Evolutionary conservation across 2,797 vertebrate species (phyloP).

Genomic region (Capromys pilorides): DNA sequence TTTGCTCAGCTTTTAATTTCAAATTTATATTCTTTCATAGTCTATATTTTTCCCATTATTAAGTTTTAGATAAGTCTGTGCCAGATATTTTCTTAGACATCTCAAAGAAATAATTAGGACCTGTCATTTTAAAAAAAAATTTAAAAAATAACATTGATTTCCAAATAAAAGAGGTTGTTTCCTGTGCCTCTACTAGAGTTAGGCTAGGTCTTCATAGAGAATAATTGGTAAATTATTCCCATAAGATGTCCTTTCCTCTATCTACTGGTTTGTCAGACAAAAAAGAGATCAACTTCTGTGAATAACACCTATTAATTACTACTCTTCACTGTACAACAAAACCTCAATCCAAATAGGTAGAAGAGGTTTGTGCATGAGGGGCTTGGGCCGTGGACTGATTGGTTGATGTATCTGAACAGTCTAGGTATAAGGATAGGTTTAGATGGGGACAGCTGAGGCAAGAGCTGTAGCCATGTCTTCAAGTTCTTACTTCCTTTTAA

Average conservation of each 20-base stretch:
- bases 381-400: background rate
- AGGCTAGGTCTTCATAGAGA: background rate
- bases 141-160: background rate
- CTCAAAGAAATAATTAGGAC: background rate
- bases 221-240: background rate
- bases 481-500: background rate
- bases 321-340: background rate
- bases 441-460: background rate
- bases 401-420: background rate
- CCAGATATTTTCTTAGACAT: constrained; percentile 3
- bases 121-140: background rate
- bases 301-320: constrained; percentile 17
- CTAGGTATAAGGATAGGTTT: background rate
- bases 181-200: background rate
- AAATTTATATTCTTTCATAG: background rate
- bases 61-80: background rate
- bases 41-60: background rate
- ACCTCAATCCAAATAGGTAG: background rate
- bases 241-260: background rate
- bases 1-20: constrained; percentile 12
- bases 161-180: background rate
- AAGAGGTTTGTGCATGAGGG: too few species aligned
- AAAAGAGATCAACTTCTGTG: background rate
- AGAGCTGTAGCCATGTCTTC: background rate
- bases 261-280: background rate